Conservation (phyloP, 2,888 invertebrate genomes). For the Sepioteuthis lessoniana region DNA sequence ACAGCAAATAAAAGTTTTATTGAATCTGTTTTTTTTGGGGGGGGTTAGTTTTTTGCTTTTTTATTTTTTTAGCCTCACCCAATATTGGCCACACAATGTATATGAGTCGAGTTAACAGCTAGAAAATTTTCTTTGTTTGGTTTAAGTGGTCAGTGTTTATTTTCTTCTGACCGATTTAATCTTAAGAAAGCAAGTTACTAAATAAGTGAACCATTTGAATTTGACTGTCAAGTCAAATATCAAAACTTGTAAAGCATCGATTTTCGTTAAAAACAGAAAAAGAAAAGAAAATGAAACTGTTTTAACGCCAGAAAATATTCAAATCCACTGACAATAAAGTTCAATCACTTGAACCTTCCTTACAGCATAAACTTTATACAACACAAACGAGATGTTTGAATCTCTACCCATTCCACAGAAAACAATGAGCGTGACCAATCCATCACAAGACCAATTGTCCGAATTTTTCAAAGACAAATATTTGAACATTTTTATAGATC, state of each 20-base stretch:
- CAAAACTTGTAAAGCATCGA: background rate
- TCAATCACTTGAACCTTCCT: background rate
- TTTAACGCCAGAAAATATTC: background rate
- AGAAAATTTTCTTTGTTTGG: too few relatives aligned
- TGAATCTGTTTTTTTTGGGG: too few relatives aligned
- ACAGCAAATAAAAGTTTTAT: too few relatives aligned
- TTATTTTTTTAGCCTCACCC: too few relatives aligned
- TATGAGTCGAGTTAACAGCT: too few relatives aligned
- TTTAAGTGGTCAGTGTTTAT: too few relatives aligned
- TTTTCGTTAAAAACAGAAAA: background rate
- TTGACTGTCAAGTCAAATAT: background rate
- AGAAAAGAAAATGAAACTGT: background rate
- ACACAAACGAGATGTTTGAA: background rate
- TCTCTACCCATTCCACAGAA: background rate
- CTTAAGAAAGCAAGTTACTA: background rate
- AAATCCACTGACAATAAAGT: background rate
- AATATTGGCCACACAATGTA: too few relatives aligned
- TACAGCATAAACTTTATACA: background rate
- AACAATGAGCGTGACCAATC: background rate
- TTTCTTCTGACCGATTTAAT: too few relatives aligned
- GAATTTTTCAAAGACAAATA: background rate
- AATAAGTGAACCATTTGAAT: background rate
- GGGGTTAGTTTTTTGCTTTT: too few relatives aligned
- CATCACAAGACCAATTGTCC: background rate
- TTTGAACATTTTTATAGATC: background rate